These are phyloP conservation scores for Brachyptera risi DNA, from an alignment of 2,888 invertebrate species.

Conservation along the genomic window DNA sequence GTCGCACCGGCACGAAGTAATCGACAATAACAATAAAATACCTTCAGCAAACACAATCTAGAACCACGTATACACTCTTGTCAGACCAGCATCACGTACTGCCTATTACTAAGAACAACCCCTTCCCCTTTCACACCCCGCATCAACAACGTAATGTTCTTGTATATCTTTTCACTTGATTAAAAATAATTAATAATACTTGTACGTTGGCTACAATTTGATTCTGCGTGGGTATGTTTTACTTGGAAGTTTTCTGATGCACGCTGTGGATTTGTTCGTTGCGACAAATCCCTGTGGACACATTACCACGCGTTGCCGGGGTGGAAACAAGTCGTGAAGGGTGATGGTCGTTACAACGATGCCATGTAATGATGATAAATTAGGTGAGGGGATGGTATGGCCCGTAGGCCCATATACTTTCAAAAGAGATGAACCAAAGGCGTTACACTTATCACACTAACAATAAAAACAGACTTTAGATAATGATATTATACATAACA, in stretches of 20 bases:
- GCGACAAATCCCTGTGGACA: conserved; percentile 4
- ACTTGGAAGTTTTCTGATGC: conserved; percentile 18
- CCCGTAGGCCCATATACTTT: neutral
- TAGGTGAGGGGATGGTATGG: conserved; percentile 5
- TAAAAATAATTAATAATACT: conserved; percentile 10
- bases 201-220: conserved; percentile 4
- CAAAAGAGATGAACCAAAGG: neutral
- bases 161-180: conserved; percentile 6
- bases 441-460: conserved; percentile 6
- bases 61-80: neutral
- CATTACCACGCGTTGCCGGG: conserved; percentile 9
- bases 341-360: conserved; percentile 16
- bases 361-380: conserved; percentile 21
- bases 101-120: neutral
- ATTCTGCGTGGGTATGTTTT: no score
- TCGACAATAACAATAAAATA: neutral
- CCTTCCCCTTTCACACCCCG: neutral
- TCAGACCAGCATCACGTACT: neutral
- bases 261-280: neutral
- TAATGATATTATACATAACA: neutral
- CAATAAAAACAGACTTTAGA: conserved; percentile 6
- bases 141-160: neutral
- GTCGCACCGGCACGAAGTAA: neutral
- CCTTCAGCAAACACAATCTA: conserved; percentile 5
- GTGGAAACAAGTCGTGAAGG: conserved; percentile 11